Evolutionary conservation across 2,113 vertebrate genomes (phyloP).

Genomic region (Amia ocellicauda): DNA sequence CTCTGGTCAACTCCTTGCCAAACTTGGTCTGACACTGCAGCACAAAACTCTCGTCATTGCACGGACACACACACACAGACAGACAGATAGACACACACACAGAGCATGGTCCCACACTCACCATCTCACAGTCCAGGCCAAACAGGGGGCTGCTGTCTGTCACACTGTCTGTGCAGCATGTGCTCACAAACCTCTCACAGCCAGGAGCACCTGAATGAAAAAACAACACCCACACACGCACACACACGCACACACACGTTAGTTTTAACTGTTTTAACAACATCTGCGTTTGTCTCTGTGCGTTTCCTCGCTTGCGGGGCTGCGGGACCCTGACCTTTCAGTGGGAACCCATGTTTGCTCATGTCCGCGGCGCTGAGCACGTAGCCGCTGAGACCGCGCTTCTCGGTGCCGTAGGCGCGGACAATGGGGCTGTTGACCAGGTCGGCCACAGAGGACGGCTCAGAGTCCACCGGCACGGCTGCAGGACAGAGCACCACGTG

Average conservation of each 20-base stretch:
- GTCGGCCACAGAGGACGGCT: constrained; percentile 27
- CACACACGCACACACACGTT: too few relatives aligned
- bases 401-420: constrained; percentile 43
- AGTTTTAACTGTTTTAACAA: too few relatives aligned
- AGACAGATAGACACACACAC: too few relatives aligned
- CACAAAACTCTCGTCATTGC: not conserved
- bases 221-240: too few relatives aligned
- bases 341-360: constrained; percentile 49
- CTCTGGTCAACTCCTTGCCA: constrained; percentile 70
- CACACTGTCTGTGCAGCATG: constrained; percentile 49
- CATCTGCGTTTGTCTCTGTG: constrained; percentile 4
- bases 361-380: constrained; percentile 50
- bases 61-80: constrained; percentile 9
- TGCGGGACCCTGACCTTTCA: constrained; percentile 46
- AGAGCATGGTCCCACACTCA: constrained; percentile 40
- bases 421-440: constrained; percentile 55
- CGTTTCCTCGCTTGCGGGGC: not conserved
- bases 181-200: constrained; percentile 65
- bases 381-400: constrained; percentile 46
- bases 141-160: constrained; percentile 82
- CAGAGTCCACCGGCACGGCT: too few relatives aligned
- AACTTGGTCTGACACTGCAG: constrained; percentile 73
- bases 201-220: constrained; percentile 62
- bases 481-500: too few relatives aligned
- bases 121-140: constrained; percentile 92